Evolutionary conservation across 2,113 vertebrate species (phyloP).

Genomic region (Pygoscelis adeliae): DNA sequence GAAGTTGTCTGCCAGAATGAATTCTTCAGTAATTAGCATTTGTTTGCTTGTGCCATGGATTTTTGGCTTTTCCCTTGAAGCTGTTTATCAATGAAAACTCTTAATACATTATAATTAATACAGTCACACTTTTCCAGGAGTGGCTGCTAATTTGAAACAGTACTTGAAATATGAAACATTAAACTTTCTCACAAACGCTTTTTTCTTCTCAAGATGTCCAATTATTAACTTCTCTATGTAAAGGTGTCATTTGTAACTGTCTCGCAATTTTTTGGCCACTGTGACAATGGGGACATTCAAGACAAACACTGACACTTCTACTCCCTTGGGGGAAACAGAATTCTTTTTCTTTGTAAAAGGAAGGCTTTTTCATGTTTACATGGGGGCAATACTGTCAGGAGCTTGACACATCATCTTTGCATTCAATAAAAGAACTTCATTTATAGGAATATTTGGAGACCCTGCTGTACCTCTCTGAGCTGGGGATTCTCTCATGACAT

Average conservation of each 20-base stretch:
- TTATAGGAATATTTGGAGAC: background rate
- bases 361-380: background rate
- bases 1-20: no score
- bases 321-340: background rate
- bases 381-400: background rate
- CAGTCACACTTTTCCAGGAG: background rate
- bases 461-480: background rate
- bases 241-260: background rate
- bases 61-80: background rate
- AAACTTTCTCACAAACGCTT: background rate
- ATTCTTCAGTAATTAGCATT: no score
- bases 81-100: conserved; percentile 10
- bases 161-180: background rate
- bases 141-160: background rate
- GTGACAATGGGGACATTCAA: background rate
- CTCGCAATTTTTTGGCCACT: background rate
- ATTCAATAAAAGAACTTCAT: background rate
- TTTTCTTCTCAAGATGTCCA: background rate
- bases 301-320: background rate
- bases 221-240: background rate
- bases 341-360: background rate
- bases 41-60: no score
- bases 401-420: background rate
- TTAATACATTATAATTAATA: conserved; percentile 1
- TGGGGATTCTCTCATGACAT: background rate